Base-by-base conservation (phyloP, 2,113 vertebrate genomes). In the Tachysurus fulvidraco region DNA sequence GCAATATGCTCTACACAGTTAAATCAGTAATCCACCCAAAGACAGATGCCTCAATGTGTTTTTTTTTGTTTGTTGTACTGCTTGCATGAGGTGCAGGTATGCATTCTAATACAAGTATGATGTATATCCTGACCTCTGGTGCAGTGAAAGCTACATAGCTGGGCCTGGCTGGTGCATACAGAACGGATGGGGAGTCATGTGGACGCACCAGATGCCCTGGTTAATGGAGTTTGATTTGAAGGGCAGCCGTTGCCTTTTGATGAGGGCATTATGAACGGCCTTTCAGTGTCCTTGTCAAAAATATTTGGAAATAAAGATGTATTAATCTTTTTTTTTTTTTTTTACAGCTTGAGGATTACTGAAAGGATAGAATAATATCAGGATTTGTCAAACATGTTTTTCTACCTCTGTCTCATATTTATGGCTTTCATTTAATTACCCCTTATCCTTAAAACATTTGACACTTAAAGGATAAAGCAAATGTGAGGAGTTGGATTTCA, bases 171-270 rank as follows among this genome's bases (percentile, higher is more conserved):
- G 85, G 55, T 77, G 85, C 69, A 84, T 77, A 86, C 81, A 77
- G 89, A 85, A 81, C 83, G 64, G 67, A 30, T 73, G 73, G 81
- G 84, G 77, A 81, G 83, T 83, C 84, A 86, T 81, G 67, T 83
- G 77, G 77, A 41, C 50, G 64, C 41, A 79, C 87, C 87, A 90
- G 87, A 88, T 88, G 83, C 86, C 84, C 46, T 25, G 82, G 82
- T 83, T 86, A 88, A 90, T 88, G 54, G 76, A 57, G 84, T 86
- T 83, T 90, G 89, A 90, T 88, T 90, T 86, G 82, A 90, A 86
- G 81, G 82, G 59, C 41, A 83, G 69, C 84, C 76, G 64, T 46
- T n/a, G 74, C 80, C 73, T 76, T 36, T 3, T 69, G 57, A 81
- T 25, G 44, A 79, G 62, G 76, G 74, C 81, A 67, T 44, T 89